These are phyloP conservation scores for Lepidotrigona ventralis DNA, from an alignment of 1,140 invertebrate species.

Conservation along the genomic window DNA sequence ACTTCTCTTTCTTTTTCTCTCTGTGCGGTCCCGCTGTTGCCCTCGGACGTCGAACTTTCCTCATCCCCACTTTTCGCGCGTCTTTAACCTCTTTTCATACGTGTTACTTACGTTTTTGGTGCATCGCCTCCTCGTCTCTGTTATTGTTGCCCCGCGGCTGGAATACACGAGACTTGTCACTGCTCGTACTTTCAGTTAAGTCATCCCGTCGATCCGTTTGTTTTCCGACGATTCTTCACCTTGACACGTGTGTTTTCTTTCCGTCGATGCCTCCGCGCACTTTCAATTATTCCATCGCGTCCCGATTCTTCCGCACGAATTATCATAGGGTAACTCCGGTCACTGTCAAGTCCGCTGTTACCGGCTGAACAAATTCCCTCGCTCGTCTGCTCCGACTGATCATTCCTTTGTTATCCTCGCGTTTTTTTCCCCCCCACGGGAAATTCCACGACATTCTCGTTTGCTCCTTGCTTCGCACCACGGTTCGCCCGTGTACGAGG, in stretches of 20 bases:
- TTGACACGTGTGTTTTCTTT: not conserved
- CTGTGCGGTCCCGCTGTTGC: slow-evolving; percentile 23
- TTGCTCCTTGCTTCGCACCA: not conserved
- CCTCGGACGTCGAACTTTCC: slow-evolving; percentile 42
- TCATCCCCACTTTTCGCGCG: slow-evolving; percentile 29
- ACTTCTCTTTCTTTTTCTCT: slow-evolving; percentile 49
- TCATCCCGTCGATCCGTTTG: not conserved
- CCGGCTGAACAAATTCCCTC: slow-evolving; percentile 31
- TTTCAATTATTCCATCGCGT: slow-evolving; percentile 30
- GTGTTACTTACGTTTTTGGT: slow-evolving; percentile 35
- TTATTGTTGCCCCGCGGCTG: not conserved
- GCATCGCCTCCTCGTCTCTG: not conserved
- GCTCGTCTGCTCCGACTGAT: too few species aligned
- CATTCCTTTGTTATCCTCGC: not conserved
- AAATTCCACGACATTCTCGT: not conserved
- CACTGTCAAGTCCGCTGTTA: slow-evolving; percentile 35
- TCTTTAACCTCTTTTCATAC: slow-evolving; percentile 27
- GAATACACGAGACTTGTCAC: not conserved
- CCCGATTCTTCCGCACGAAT: slow-evolving; percentile 32
- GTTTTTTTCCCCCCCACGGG: not conserved
- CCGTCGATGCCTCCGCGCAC: not conserved
- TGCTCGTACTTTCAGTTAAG: not conserved
- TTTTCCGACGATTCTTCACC: slow-evolving; percentile 2
- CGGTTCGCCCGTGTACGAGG: not conserved
- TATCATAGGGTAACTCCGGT: slow-evolving; percentile 41